Percentiles rank a stretch among this genome's conserved stretches.
phyloP scores from a whole-genome alignment of 2,888 invertebrate genomes.

The Conchocele bisecta region DNA sequence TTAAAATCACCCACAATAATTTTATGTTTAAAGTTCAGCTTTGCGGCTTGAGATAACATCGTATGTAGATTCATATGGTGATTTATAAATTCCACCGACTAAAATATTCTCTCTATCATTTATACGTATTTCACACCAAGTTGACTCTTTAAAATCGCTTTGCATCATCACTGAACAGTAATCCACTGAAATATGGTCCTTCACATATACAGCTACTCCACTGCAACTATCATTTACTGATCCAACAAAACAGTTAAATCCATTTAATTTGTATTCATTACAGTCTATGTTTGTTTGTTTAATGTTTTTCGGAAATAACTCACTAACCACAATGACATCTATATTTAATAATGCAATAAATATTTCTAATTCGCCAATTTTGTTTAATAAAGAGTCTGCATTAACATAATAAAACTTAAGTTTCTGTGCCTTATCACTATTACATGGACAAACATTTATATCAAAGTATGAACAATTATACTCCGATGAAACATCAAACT shows the following conservation, averaged over 20 bases:
- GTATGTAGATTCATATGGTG: background rate
- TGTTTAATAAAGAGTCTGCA: constrained; percentile 18
- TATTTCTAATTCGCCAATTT: constrained; percentile 9
- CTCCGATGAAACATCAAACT: no score
- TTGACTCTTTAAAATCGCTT: constrained; percentile 6
- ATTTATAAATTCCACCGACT: constrained; percentile 11
- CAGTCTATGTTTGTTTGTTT: background rate
- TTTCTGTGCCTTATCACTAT: background rate
- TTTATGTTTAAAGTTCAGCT: background rate
- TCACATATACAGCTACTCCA: constrained; percentile 13
- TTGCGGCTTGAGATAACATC: background rate
- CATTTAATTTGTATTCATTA: constrained; percentile 9
- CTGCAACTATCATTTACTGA: background rate
- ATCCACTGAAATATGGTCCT: constrained; percentile 3
- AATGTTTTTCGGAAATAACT: constrained; percentile 3
- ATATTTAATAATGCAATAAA: background rate
- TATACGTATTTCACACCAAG: constrained; percentile 3
- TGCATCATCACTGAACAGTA: constrained; percentile 1
- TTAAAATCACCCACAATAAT: constrained; percentile 22
- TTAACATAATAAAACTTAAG: constrained; percentile 5
- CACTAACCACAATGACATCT: constrained; percentile 1
- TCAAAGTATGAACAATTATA: constrained; percentile 5
- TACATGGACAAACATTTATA: background rate
- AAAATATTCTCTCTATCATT: background rate
- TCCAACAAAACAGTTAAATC: background rate